Percentiles rank a stretch among this genome's conserved stretches.
These are phyloP conservation scores for Nesoenas mayeri DNA, from an alignment of 2,113 vertebrate species.

Conservation along the genomic window DNA sequence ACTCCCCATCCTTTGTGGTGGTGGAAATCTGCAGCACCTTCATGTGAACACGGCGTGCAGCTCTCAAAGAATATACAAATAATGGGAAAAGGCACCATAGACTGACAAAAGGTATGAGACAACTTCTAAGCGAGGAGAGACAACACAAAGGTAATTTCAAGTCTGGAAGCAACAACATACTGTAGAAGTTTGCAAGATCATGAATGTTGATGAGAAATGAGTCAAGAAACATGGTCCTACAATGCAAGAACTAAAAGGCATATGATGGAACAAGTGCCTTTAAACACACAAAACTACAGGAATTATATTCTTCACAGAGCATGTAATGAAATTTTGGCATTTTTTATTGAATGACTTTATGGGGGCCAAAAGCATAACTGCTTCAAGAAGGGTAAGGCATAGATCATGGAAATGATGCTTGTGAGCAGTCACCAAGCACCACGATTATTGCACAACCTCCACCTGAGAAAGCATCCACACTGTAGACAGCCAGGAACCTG, in stretches of 20 bases:
- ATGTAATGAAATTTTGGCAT: neutral
- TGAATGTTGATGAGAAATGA: neutral
- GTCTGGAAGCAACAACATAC: neutral
- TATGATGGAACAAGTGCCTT: neutral
- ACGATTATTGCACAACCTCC: neutral
- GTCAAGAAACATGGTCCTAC: neutral
- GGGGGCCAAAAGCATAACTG: neutral
- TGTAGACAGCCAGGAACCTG: neutral
- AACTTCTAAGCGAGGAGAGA: neutral
- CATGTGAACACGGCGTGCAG: accelerated
- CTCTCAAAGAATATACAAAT: accelerated
- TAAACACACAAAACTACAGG: neutral
- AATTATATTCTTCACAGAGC: neutral
- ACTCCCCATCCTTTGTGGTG: accelerated
- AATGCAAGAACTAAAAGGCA: neutral
- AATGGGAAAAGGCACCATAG: accelerated
- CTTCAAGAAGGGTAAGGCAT: neutral
- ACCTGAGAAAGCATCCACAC: accelerated
- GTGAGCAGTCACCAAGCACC: neutral
- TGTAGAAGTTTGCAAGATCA: neutral
- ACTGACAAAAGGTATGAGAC: neutral
- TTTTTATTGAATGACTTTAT: neutral
- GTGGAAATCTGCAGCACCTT: neutral
- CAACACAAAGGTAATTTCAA: neutral
- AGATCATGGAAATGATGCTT: neutral